A percentile compares a stretch with the other conserved stretches of the same genome.
Evolutionary conservation across 2,113 vertebrate species (phyloP).

Genomic region (Nansenia antarctica): DNA sequence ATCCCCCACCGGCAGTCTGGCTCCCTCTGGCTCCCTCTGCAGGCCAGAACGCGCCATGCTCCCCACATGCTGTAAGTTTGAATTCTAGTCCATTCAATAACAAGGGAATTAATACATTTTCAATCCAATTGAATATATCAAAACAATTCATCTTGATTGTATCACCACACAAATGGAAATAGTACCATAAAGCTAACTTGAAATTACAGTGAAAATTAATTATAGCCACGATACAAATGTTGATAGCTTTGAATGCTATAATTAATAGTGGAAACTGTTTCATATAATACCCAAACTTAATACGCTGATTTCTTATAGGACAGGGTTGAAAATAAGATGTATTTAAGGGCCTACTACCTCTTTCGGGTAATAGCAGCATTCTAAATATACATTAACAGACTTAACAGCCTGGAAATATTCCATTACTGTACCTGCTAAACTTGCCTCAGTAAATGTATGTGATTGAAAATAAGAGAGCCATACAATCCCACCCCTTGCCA

Average conservation of each 20-base stretch:
- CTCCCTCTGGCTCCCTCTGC: too few relatives aligned
- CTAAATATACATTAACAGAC: constrained; percentile 28
- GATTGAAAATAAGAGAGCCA: background rate
- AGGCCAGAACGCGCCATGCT: too few relatives aligned
- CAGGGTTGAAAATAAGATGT: background rate
- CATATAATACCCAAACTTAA: background rate
- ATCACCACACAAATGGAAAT: background rate
- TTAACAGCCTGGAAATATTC: constrained; percentile 40
- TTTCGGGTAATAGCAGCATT: constrained; percentile 10
- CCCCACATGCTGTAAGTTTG: too few relatives aligned
- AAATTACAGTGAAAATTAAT: background rate
- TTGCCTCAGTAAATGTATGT: constrained; percentile 13
- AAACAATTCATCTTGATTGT: background rate
- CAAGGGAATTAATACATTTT: too few relatives aligned
- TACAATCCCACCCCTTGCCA: constrained; percentile 10
- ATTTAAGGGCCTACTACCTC: background rate
- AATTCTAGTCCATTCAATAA: too few relatives aligned
- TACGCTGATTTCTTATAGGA: background rate
- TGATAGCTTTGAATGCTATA: background rate
- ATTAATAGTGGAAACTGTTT: background rate
- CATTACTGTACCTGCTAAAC: constrained; percentile 38
- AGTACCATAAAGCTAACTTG: background rate
- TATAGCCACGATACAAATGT: background rate
- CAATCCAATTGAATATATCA: background rate
- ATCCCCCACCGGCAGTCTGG: too few relatives aligned